phyloP scores from a whole-genome alignment of 2,888 invertebrate genomes.

The Lamproptera curius region DNA sequence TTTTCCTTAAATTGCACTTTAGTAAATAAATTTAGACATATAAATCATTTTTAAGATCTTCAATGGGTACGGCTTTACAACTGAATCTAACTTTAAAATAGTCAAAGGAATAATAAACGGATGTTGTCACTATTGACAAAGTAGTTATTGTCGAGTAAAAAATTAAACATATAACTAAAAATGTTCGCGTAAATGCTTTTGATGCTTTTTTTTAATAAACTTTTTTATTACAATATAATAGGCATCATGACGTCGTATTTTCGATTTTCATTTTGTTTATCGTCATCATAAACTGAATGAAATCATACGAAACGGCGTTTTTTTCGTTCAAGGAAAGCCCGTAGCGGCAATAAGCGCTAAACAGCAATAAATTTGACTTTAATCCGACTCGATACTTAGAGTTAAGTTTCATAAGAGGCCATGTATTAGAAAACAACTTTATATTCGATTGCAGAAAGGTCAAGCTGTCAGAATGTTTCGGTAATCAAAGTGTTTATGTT shows the following conservation, averaged over 20 bases:
- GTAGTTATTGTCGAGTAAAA: constrained; percentile 16
- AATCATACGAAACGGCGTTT: constrained; percentile 22
- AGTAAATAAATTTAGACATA: too few species aligned
- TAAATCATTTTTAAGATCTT: too few species aligned
- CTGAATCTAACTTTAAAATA: constrained; percentile 8
- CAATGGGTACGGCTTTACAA: too few species aligned
- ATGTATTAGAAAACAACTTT: constrained; percentile 21
- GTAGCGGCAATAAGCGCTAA: constrained; percentile 21
- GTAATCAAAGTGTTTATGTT: constrained; percentile 20
- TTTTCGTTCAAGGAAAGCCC: constrained; percentile 15
- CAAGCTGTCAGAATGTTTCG: constrained; percentile 21
- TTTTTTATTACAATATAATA: constrained; percentile 18
- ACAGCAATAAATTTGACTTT: constrained; percentile 22
- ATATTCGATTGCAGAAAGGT: constrained; percentile 20
- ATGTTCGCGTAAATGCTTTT: constrained; percentile 18
- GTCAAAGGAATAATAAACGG: constrained; percentile 18
- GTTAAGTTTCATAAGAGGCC: constrained; percentile 21
- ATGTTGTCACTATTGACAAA: constrained; percentile 19
- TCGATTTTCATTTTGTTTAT: constrained; percentile 22
- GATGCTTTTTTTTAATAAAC: constrained; percentile 18
- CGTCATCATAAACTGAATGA: constrained; percentile 22
- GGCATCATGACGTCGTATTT: constrained; percentile 21
- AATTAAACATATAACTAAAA: constrained; percentile 20
- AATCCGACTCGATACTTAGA: constrained; percentile 21
- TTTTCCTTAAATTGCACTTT: too few species aligned